Percentiles rank a stretch among this genome's conserved stretches.
Conservation (phyloP, 2,113 vertebrate genomes). For the Turnix velox region DNA sequence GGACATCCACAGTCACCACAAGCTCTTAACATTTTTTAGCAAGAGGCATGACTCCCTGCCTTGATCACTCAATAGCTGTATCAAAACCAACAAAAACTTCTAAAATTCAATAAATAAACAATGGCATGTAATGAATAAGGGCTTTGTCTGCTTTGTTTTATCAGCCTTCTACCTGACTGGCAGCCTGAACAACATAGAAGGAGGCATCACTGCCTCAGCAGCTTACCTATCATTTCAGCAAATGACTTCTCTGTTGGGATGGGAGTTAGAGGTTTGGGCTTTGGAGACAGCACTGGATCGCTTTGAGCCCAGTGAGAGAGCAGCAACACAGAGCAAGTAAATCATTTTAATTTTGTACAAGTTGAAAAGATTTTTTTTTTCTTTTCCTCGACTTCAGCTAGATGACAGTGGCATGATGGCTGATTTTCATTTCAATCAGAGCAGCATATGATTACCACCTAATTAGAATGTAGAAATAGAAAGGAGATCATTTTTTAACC, state of each 20-base stretch:
- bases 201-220: conserved; percentile 53
- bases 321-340: conserved; percentile 32
- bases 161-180: conserved; percentile 27
- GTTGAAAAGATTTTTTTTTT: conserved; percentile 39
- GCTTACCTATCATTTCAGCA: conserved; percentile 70
- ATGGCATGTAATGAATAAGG: neutral
- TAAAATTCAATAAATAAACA: conserved; percentile 9
- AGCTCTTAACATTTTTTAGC: neutral
- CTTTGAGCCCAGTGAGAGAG: conserved; percentile 49
- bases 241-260: conserved; percentile 72
- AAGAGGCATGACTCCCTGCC: neutral
- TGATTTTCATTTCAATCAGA: conserved; percentile 68
- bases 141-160: conserved; percentile 60
- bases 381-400: conserved; percentile 35
- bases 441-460: conserved; percentile 45
- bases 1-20: neutral
- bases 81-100: conserved; percentile 6
- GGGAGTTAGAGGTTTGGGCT: conserved; percentile 57
- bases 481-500: conserved; percentile 44
- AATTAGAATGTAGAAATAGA: conserved; percentile 59
- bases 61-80: neutral
- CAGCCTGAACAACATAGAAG: conserved; percentile 38
- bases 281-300: conserved; percentile 47
- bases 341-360: conserved; percentile 70
- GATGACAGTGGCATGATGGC: conserved; percentile 53